Evolutionary conservation across 2,888 invertebrate species (phyloP), one percentile per base, ranked within the genome.

Genomic region (Microplitis manilae): DNA sequence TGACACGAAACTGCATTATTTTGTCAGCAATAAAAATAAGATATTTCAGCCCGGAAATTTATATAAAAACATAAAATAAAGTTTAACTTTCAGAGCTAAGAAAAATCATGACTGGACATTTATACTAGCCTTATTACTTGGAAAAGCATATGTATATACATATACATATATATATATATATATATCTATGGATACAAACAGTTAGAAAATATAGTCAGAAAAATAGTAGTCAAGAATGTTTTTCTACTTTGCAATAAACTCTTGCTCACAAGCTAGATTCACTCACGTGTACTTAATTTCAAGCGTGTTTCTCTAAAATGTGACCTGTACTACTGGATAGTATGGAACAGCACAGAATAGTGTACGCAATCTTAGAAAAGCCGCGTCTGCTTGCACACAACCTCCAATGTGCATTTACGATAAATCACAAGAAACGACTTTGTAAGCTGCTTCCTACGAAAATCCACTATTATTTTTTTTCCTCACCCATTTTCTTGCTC

Each of bases 341-440:
- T 8, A 4, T 50, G 50, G 50, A 50, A 8, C 50, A 62, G 8
- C 17, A 15, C 61, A 41, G 40, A 17, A 60, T 17, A 30, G 30
- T 70, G 17, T 40, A 62, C 72, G 13, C 40, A 39, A 64, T 60
- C 71, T 39, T 72, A 41, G 61, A 71, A 39, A 70, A 59, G 59
- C 70, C 70, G 50, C 30, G 61, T 17, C 61, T 15, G n/a, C n/a
- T 61, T 61, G 38, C 38, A 50, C 59, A 38, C 67, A 67, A 73
- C 50, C 67, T 41, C 67, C 20, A 75, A 41, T 75, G 68, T 75
- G 68, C 61, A 75, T 41, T 39, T 5, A 61, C 68, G 41, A 75
- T 75, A 75, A 75, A 75, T 75, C 74, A 75, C 67, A 39, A 38
- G 60, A 61, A 75, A 75, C 74, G 67, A 59, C 68, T 67, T 50